Evolutionary conservation across 1,140 invertebrate genomes (phyloP), one percentile per base, ranked within the genome.

Genomic region (Tachypleus tridentatus): DNA sequence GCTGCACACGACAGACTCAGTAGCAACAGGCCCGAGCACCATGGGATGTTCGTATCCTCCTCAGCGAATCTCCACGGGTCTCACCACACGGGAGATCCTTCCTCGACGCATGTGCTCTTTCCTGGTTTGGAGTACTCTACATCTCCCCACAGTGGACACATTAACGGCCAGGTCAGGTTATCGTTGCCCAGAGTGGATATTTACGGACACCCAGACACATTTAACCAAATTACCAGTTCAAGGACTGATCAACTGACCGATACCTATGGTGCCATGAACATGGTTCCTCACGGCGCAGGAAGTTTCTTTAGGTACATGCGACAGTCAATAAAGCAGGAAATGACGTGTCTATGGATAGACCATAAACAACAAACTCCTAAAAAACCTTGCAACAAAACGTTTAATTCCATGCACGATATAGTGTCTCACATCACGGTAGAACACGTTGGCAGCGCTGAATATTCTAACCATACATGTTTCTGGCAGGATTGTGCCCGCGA

Each of bases 341-440:
- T 94, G 84, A 86, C 89, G 63, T 97, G 93, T 77, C 82, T 93
- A 73, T 98, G 94, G 94, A 81, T 95, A 4, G 92, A 96, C 72
- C 88, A 86, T 51, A 92, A 94, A 65, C 84, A 86, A 67, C 85
- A 86, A 0, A 74, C 74, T 63, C 80, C 82, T 10, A 82, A 86
- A 65, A 96, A 95, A 76, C 81, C 88, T 51, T 98, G 95, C 79
- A 91, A 90, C 72, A 97, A 97, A 79, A 83, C 88, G 50, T 98
- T 97, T 78, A 85, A 84, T 63, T 87, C 86, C 29, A 92, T 98
- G 85, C 89, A 93, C 77, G 94, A 98, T 75, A 96, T 98, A 65
- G 96, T 99, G 64, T 92, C 90, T 49, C 96, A 98, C 80, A 83
- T 98, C 61, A 95, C 93, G 3, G 91, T 97, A 68, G 96, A 98